A percentile compares a stretch with the other conserved stretches of the same genome.
Conservation (phyloP, 2,888 invertebrate species). For the Formica aserva region DNA sequence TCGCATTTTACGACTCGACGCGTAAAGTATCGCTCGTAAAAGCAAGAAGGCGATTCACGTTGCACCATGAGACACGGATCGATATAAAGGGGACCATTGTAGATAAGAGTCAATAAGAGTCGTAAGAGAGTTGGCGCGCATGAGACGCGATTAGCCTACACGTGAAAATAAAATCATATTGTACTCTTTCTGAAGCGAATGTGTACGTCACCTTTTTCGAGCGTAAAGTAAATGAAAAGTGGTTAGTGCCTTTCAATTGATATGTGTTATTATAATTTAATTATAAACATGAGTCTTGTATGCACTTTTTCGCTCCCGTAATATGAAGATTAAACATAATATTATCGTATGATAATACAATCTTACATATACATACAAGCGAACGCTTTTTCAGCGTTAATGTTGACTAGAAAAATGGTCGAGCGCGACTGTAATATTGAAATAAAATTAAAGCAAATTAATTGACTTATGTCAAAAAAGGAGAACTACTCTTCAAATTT, state of each 20-base stretch:
- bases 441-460: background rate
- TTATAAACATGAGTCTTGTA: background rate
- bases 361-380: background rate
- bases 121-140: background rate
- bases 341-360: background rate
- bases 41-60: constrained; percentile 82
- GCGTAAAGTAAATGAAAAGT: background rate
- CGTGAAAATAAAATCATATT: constrained; percentile 12
- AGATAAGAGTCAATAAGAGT: constrained; percentile 27
- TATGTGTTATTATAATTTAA: background rate
- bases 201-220: background rate
- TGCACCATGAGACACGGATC: constrained; percentile 77
- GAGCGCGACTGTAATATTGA: background rate
- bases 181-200: background rate
- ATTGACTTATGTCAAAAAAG: background rate
- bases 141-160: background rate
- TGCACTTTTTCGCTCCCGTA: background rate
- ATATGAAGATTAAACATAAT: background rate
- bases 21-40: constrained; percentile 12
- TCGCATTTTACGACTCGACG: constrained; percentile 13
- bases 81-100: constrained; percentile 37
- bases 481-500: background rate
- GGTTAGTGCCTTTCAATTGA: background rate
- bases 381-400: background rate
- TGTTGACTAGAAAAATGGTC: background rate